These are phyloP conservation scores for Girardinus metallicus DNA, from an alignment of 2,797 vertebrate species.

Conservation along the genomic window DNA sequence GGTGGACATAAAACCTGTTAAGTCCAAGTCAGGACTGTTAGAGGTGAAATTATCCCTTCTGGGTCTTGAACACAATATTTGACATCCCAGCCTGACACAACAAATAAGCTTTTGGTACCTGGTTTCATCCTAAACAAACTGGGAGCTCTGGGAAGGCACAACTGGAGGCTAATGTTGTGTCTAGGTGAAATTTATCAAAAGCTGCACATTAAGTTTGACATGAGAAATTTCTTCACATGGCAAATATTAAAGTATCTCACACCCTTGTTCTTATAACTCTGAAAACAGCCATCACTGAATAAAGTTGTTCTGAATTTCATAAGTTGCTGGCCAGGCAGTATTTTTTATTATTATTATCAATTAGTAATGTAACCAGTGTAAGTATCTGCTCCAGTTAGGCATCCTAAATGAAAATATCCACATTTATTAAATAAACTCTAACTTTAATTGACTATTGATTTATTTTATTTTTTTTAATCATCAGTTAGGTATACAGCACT, in stretches of 20 bases:
- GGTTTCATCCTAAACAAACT: slow-evolving; percentile 62
- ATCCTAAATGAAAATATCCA: slow-evolving; percentile 61
- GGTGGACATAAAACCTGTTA: slow-evolving; percentile 48
- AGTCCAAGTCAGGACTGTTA: slow-evolving; percentile 39
- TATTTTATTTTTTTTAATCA: too few relatives aligned
- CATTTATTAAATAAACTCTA: slow-evolving; percentile 46
- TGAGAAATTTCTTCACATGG: slow-evolving; percentile 39
- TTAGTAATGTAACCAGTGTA: slow-evolving; percentile 60
- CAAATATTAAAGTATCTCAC: slow-evolving; percentile 65
- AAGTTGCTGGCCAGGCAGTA: slow-evolving; percentile 41
- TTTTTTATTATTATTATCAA: slow-evolving; percentile 5
- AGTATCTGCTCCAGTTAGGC: slow-evolving; percentile 73
- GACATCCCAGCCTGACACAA: slow-evolving; percentile 65
- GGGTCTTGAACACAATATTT: slow-evolving; percentile 63
- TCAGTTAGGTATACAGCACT: not conserved
- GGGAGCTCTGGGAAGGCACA: slow-evolving; percentile 35
- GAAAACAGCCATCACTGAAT: slow-evolving; percentile 37
- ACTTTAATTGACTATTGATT: not conserved
- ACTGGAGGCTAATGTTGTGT: slow-evolving; percentile 36
- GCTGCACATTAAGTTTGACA: slow-evolving; percentile 49
- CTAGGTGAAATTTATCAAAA: slow-evolving; percentile 30
- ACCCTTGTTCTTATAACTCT: slow-evolving; percentile 33
- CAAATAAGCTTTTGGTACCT: slow-evolving; percentile 75
- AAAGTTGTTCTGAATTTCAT: slow-evolving; percentile 59
- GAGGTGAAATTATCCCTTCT: slow-evolving; percentile 57